phyloP scores from a whole-genome alignment of 2,888 invertebrate genomes.

The Heliconius erato region DNA sequence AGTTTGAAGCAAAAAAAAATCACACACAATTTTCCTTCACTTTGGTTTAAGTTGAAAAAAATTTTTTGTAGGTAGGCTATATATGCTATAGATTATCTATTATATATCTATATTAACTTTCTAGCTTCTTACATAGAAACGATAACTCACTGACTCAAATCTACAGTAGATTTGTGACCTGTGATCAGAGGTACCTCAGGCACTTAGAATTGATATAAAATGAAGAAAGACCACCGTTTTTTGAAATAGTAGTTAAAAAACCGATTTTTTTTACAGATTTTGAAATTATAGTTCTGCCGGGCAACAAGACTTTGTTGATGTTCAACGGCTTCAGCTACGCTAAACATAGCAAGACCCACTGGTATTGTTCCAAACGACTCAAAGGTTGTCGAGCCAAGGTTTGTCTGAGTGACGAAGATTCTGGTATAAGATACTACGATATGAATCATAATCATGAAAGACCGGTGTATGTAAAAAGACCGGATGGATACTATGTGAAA shows the following conservation, averaged over 20 bases:
- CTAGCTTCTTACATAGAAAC: too few species aligned
- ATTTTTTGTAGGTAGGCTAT: too few species aligned
- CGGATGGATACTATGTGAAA: slow-evolving; percentile 58
- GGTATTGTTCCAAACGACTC: slow-evolving; percentile 62
- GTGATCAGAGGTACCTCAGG: too few species aligned
- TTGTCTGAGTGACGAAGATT: slow-evolving; percentile 51
- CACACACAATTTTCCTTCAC: too few species aligned
- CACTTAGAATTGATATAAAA: too few species aligned
- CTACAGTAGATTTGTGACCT: too few species aligned
- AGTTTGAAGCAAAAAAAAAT: too few species aligned
- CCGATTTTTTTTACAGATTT: slow-evolving; percentile 30
- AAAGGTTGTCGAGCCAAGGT: slow-evolving; percentile 63
- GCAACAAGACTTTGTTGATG: slow-evolving; percentile 51
- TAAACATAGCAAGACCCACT: slow-evolving; percentile 52
- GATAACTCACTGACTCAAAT: too few species aligned
- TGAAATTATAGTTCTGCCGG: slow-evolving; percentile 43
- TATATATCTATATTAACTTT: too few species aligned
- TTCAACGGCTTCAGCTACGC: slow-evolving; percentile 59
- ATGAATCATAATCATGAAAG: slow-evolving; percentile 62
- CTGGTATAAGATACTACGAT: slow-evolving; percentile 49
- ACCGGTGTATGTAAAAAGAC: slow-evolving; percentile 53
- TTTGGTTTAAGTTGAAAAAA: too few species aligned
- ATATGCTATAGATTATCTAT: too few species aligned
- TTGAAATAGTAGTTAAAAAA: neutral
- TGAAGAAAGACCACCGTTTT: too few species aligned